Evolutionary conservation across 2,797 vertebrate species (phyloP).

Genomic region (Notamacropus eugenii): DNA sequence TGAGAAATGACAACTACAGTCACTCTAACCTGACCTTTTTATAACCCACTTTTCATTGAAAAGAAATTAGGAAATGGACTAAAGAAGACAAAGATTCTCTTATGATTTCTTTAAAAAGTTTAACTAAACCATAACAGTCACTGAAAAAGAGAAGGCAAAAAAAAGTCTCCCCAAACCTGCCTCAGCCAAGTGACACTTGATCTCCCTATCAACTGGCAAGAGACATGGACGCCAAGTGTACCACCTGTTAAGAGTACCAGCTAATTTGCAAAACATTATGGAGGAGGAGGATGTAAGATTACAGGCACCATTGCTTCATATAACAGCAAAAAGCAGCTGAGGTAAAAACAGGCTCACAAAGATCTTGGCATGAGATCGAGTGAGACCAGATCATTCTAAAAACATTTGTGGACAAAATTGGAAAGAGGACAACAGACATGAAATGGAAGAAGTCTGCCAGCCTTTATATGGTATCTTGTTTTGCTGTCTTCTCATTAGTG

Average conservation of each 20-base stretch:
- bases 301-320: neutral
- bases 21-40: neutral
- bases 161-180: neutral
- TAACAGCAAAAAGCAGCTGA: neutral
- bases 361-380: neutral
- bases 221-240: neutral
- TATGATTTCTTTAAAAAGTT: neutral
- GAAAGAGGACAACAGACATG: neutral
- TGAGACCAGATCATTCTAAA: neutral
- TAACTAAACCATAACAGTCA: neutral
- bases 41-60: neutral
- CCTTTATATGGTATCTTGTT: neutral
- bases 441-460: neutral
- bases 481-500: neutral
- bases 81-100: neutral
- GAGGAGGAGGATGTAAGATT: neutral
- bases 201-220: neutral
- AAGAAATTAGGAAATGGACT: neutral
- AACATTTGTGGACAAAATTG: neutral
- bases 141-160: neutral
- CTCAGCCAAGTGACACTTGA: neutral
- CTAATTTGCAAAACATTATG: neutral
- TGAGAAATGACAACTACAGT: neutral
- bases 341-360: neutral
- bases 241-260: neutral